These are phyloP conservation scores for Melipona bicolor DNA, from an alignment of 2,888 invertebrate genomes.

Conservation along the genomic window DNA sequence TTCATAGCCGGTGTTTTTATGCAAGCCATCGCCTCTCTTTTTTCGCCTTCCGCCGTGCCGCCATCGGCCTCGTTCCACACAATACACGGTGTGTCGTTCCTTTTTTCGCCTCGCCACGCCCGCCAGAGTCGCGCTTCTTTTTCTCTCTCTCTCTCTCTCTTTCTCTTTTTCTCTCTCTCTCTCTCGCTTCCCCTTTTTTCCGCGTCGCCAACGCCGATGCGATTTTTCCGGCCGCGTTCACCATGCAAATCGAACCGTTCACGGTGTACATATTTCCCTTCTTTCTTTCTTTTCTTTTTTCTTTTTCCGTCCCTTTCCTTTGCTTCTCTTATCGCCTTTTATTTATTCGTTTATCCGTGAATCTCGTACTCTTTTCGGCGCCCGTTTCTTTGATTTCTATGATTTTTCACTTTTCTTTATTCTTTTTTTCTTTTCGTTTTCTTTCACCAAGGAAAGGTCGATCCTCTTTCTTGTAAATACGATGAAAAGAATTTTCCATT, in stretches of 20 bases:
- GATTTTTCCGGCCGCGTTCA: slow-evolving; percentile 49
- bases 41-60: slow-evolving; percentile 35
- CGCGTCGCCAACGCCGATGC: slow-evolving; percentile 40
- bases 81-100: slow-evolving; percentile 41
- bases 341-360: not conserved
- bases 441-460: too few relatives aligned
- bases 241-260: slow-evolving; percentile 46
- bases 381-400: not conserved
- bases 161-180: too few relatives aligned
- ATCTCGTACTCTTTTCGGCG: not conserved
- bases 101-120: slow-evolving; percentile 46
- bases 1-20: slow-evolving; percentile 65
- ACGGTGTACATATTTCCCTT: not conserved
- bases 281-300: not conserved
- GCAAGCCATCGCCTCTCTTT: slow-evolving; percentile 50
- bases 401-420: not conserved
- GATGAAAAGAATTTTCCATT: not conserved
- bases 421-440: not conserved
- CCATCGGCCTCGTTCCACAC: slow-evolving; percentile 38
- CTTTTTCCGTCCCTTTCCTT: not conserved
- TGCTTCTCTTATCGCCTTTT: not conserved
- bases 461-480: not conserved
- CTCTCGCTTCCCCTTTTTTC: slow-evolving; percentile 24
- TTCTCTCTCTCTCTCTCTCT: too few relatives aligned
- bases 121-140: slow-evolving; percentile 47